Evolutionary conservation across 92 coral and sea anemone species (phyloP).

Genomic region (Micromussa lordhowensis): DNA sequence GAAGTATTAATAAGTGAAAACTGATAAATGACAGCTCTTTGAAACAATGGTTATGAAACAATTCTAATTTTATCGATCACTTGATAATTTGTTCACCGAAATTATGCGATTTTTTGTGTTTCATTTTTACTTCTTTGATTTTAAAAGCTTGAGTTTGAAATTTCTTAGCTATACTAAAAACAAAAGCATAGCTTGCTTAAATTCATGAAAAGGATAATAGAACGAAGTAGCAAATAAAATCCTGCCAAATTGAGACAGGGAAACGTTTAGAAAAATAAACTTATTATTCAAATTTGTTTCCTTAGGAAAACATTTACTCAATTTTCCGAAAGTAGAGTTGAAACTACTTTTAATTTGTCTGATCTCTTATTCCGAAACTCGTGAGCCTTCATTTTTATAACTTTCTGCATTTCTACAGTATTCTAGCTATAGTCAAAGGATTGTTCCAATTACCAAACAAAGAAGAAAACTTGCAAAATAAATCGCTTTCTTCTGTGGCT

Average conservation of each 20-base stretch:
- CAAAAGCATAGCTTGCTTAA: not conserved
- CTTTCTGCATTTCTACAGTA: no score
- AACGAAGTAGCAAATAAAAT: not conserved
- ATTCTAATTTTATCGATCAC: not conserved
- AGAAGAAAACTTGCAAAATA: no score
- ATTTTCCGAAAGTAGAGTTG: not conserved
- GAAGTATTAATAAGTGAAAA: not conserved
- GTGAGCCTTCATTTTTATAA: not conserved
- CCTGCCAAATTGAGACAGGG: not conserved
- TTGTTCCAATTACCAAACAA: no score
- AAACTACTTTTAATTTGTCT: not conserved
- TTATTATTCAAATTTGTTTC: not conserved
- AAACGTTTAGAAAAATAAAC: not conserved
- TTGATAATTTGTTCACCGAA: not conserved
- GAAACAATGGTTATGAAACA: not conserved
- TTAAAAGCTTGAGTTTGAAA: not conserved
- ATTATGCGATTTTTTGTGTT: not conserved
- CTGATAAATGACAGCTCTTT: not conserved
- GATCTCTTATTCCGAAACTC: not conserved
- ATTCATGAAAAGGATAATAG: not conserved
- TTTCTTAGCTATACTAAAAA: not conserved
- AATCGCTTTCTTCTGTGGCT: no score
- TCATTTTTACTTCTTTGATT: not conserved
- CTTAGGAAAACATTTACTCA: not conserved
- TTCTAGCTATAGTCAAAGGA: no score